phyloP scores from a whole-genome alignment of 92 coral and sea anemone species.

The Meandrina meandrites region DNA sequence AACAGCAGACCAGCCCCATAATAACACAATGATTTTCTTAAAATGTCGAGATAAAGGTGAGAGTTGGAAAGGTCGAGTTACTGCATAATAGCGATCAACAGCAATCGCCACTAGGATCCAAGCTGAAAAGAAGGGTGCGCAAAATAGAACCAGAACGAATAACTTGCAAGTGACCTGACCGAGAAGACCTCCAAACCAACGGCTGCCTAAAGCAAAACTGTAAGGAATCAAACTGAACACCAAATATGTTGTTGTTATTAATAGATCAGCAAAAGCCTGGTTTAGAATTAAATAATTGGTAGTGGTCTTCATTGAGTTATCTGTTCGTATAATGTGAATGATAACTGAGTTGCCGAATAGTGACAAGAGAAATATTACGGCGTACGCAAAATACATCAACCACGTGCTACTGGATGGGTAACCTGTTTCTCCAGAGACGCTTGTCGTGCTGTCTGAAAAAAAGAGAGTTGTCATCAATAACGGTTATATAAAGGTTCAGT shows the following conservation, averaged over 20 bases:
- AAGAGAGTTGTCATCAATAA: background rate
- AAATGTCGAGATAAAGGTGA: conserved; percentile 19
- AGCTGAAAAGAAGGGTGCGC: background rate
- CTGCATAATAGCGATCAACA: conserved; percentile 13
- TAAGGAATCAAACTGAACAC: background rate
- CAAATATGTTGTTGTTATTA: background rate
- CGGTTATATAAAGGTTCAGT: too few species aligned
- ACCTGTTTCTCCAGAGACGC: background rate
- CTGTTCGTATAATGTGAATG: background rate
- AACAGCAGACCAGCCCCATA: background rate
- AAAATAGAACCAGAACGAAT: background rate
- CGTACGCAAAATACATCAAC: background rate
- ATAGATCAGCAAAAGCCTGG: background rate
- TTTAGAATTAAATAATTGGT: background rate
- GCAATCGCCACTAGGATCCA: conserved; percentile 20
- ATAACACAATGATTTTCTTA: too few species aligned
- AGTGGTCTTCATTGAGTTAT: background rate
- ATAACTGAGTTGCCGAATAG: background rate
- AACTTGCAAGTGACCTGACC: background rate
- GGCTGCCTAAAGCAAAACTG: background rate
- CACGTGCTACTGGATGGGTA: background rate
- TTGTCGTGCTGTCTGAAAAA: background rate
- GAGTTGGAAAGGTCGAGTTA: conserved; percentile 1
- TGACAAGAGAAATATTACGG: background rate
- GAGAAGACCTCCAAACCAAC: background rate